Evolutionary conservation across 2,797 vertebrate genomes (phyloP), one percentile per base, ranked within the genome.

Genomic region (Acomys russatus): DNA sequence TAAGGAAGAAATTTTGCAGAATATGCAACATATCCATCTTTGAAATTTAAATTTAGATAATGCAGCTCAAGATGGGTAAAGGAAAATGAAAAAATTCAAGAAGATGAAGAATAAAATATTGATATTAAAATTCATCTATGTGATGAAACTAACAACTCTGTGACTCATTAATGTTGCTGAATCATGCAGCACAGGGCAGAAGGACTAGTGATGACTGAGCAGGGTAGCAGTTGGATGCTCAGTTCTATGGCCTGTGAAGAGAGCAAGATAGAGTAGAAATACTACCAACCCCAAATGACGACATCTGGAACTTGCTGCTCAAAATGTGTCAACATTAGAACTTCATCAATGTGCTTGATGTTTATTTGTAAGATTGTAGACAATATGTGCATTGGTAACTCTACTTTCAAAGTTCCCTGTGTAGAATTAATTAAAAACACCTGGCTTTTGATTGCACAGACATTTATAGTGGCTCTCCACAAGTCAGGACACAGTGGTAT

Each of bases 1-100:
- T 98, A 98, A 85, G 68, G 97, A 98, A 98, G 96, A 93, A 98
- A 98, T 98, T 95, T 92, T 98, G 96, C 92, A 96, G 93, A 95
- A 94, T 6, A 97, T 91, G 76, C 96, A 98, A 94, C 82, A 94
- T 88, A 96, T 20, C 92, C 95, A 61, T 91, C 92, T 98, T 97
- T 91, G 54, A 98, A 97, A 95, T 20, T 97, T 97, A 97, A 88
- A 97, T 90, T 91, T 87, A 94, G 77, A 97, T 97, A 95, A 97
- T 30, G 94, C 38, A 97, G 74, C 93, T 97, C 10, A 70, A 97
- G 63, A 89, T 1, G 90, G 12, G 20, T 96, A 89, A 88, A 89
- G 85, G 66, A 85, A 97, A 92, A 28, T 44, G 33, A 51, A 66
- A 97, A 68, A 92, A 97, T 96, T 97, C 63, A 97, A 95, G 68